Percentiles rank a stretch among this genome's conserved stretches.
Evolutionary conservation across 2,888 invertebrate genomes (phyloP).

Genomic region (Zootermopsis nevadensis): DNA sequence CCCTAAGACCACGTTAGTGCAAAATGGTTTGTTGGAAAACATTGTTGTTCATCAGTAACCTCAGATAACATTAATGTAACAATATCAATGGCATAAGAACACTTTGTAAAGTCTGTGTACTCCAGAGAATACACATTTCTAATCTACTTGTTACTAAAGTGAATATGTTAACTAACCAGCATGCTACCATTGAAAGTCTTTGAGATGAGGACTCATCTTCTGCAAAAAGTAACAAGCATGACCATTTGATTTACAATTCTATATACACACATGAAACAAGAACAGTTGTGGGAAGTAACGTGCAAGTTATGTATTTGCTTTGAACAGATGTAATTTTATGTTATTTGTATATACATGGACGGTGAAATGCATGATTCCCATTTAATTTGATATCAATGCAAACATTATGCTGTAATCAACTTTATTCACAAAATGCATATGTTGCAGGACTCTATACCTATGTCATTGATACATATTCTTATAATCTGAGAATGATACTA

Average conservation of each 20-base stretch:
- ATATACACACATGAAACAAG: not conserved
- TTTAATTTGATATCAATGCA: not conserved
- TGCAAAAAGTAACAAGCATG: not conserved
- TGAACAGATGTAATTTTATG: not conserved
- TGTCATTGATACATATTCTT: not conserved
- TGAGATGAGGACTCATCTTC: not conserved
- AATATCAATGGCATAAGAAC: too few relatives aligned
- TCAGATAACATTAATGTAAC: too few relatives aligned
- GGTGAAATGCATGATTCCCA: not conserved
- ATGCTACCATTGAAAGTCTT: not conserved
- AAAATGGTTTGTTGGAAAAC: too few relatives aligned
- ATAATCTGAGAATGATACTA: not conserved
- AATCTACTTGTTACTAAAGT: not conserved
- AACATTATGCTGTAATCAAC: not conserved
- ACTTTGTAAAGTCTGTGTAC: too few relatives aligned
- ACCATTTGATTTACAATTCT: not conserved
- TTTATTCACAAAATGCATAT: not conserved
- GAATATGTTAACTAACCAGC: not conserved
- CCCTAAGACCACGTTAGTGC: too few relatives aligned
- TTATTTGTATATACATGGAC: not conserved
- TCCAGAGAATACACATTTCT: not conserved
- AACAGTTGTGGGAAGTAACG: not conserved
- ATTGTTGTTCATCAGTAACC: too few relatives aligned
- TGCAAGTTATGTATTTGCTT: not conserved
- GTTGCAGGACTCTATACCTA: slow-evolving; percentile 22